Base-by-base conservation (phyloP, 2,888 invertebrate species). In the Tenthredo distinguenda region DNA sequence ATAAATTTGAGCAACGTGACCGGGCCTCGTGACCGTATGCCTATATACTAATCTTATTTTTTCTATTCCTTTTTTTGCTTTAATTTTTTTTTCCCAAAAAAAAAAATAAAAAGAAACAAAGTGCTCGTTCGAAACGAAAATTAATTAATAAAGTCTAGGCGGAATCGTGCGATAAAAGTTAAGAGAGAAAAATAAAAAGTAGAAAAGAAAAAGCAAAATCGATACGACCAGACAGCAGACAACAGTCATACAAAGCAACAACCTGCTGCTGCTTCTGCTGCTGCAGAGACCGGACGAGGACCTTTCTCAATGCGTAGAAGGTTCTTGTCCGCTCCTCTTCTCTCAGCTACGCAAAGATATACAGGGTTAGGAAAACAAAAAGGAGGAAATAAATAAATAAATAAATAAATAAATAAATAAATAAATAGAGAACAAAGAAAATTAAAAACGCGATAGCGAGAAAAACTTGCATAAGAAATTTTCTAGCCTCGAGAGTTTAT, bases 171-270 rank as follows among this genome's bases (percentile, higher is more conserved):
- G n/a, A 9, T 62, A 2, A 62, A 62, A 55, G 55, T 55, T n/a
- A 21, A 21, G 26, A 10, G 37, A 71, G 43, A 18, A 0, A 43
- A 43, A 9, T 0, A 10, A 1, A 43, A 9, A 74, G 12, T n/a
- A 43, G 21, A 43, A 40, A 9, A 43, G 1, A 21, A 34, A 21
- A 9, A 62, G 34, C 6, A 81, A 40, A 58, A 81, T 81, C 81
- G 81, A 81, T 81, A 62, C 81, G 58, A 40, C 81, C 81, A 81
- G 81, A 81, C 81, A 62, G 58, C 40, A 62, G 79, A 58, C 79
- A 55, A 18, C 34, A 50, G 34, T 43, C 15, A n/a, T 31, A 50
- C 18, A 81, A 81, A 43, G 43, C 72, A 74, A 43, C 72, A 74
- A 74, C 72, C 72, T 43, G 68, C 15, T 68, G 68, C 68, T 68